Conservation (phyloP, 2,797 vertebrate genomes). For the Helostoma temminkii region DNA sequence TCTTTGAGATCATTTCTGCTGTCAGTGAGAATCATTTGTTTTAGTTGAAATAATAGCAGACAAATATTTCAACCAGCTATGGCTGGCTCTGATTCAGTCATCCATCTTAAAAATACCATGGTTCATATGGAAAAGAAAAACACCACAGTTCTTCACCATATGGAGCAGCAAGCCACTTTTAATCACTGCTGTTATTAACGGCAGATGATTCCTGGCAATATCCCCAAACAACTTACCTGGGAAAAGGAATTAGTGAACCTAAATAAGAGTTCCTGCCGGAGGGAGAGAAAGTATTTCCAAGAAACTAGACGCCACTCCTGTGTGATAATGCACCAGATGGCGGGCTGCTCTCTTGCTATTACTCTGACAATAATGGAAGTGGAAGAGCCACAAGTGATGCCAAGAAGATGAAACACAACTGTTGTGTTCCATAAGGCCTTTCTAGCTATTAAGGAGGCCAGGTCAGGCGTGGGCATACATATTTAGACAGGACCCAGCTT, state of each 20-base stretch:
- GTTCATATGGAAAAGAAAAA: not conserved
- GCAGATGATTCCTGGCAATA: slow-evolving; percentile 14
- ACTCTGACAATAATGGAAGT: slow-evolving; percentile 69
- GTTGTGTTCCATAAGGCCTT: slow-evolving; percentile 58
- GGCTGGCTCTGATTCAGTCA: not conserved
- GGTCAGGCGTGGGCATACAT: slow-evolving; percentile 29
- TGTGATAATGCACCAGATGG: slow-evolving; percentile 79
- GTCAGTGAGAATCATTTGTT: not conserved
- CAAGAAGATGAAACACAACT: slow-evolving; percentile 63
- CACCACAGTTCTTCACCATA: slow-evolving; percentile 15
- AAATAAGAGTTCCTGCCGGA: slow-evolving; percentile 59
- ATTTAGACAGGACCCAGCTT: slow-evolving; percentile 13
- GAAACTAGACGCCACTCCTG: slow-evolving; percentile 56
- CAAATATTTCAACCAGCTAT: slow-evolving; percentile 3
- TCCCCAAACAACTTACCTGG: slow-evolving; percentile 2
- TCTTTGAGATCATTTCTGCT: slow-evolving; percentile 20
- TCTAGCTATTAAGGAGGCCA: slow-evolving; percentile 16
- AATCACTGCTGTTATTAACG: slow-evolving; percentile 15
- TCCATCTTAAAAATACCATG: slow-evolving; percentile 11
- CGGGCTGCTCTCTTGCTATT: slow-evolving; percentile 57
- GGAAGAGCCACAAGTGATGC: slow-evolving; percentile 62
- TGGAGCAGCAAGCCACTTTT: slow-evolving; percentile 6
- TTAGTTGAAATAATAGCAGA: slow-evolving; percentile 6
- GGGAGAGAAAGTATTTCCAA: slow-evolving; percentile 61
- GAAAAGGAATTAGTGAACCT: slow-evolving; percentile 45